Percentiles rank a stretch among this genome's conserved stretches.
Evolutionary conservation across 37 sponge, comb jelly and placozoan genomes (phyloP).

Genomic region (Diacarnus erythraeanus): DNA sequence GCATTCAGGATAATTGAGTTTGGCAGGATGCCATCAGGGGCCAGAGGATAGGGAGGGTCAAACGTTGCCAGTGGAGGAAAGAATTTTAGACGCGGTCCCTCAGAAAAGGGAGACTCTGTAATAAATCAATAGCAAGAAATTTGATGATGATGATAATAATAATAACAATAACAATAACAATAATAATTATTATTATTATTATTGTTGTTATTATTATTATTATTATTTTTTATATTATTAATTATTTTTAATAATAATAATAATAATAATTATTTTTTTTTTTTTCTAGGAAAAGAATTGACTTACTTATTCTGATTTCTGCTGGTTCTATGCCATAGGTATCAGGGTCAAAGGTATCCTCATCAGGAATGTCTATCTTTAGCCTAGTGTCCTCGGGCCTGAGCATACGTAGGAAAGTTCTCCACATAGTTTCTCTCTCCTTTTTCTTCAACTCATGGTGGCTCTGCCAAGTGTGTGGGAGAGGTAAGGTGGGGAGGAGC

Average conservation of each 20-base stretch:
- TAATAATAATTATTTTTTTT: too few species aligned
- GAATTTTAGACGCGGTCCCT: constrained; percentile 43
- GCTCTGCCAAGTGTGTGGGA: too few species aligned
- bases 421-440: constrained; percentile 46
- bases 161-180: too few species aligned
- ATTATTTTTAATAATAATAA: too few species aligned
- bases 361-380: constrained; percentile 8
- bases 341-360: constrained; percentile 65
- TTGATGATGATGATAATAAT: too few species aligned
- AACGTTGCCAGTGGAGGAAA: constrained; percentile 77
- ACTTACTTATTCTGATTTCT: constrained; percentile 17
- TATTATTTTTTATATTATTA: too few species aligned
- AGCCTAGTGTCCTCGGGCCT: constrained; percentile 5
- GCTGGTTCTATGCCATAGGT: constrained; percentile 8
- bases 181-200: too few species aligned
- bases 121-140: too few species aligned
- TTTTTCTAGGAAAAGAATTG: not conserved
- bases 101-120: constrained; percentile 21
- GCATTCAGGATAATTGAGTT: constrained; percentile 64
- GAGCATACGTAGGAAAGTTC: constrained; percentile 24
- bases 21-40: constrained; percentile 74
- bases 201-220: too few species aligned
- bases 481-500: too few species aligned
- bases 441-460: not conserved
- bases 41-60: constrained; percentile 76